Conservation (phyloP, 2,797 vertebrate genomes). For the Pangasius macronema region DNA sequence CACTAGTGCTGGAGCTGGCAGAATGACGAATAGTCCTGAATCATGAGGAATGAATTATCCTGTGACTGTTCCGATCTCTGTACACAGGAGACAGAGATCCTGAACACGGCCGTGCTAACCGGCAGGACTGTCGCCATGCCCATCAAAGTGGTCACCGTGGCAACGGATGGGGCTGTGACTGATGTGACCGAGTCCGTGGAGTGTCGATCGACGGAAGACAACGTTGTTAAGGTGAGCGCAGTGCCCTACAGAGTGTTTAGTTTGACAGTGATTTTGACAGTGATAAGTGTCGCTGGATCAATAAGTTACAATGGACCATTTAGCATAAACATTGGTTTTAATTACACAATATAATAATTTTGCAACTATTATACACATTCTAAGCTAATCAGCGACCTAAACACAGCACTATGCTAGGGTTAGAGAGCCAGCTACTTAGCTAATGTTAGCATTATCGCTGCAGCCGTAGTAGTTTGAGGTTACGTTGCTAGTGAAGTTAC, state of each 20-base stretch:
- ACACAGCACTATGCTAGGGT: not conserved
- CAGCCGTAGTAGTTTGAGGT: not conserved
- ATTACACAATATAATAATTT: not conserved
- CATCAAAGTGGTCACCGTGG: conserved; percentile 87
- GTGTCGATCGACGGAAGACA: conserved; percentile 87
- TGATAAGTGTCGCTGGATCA: not conserved
- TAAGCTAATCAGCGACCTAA: not conserved
- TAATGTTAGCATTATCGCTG: not conserved
- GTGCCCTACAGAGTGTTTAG: not conserved
- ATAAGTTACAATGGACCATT: not conserved
- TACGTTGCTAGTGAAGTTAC: not conserved
- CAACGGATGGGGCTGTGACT: conserved; percentile 80
- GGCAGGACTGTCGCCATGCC: conserved; percentile 88
- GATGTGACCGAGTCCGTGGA: conserved; percentile 91
- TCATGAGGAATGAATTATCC: conserved; percentile 49
- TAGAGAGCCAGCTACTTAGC: not conserved
- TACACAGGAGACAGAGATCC: conserved; percentile 88
- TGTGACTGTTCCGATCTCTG: conserved; percentile 49
- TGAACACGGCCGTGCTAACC: conserved; percentile 92
- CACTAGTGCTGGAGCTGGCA: conserved; percentile 42
- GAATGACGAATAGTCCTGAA: conserved; percentile 49
- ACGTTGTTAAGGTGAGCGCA: conserved; percentile 86
- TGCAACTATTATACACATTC: not conserved
- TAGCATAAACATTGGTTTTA: not conserved
- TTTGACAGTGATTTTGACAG: not conserved